phyloP scores from a whole-genome alignment of 2,113 vertebrate genomes.

The Buteo buteo region DNA sequence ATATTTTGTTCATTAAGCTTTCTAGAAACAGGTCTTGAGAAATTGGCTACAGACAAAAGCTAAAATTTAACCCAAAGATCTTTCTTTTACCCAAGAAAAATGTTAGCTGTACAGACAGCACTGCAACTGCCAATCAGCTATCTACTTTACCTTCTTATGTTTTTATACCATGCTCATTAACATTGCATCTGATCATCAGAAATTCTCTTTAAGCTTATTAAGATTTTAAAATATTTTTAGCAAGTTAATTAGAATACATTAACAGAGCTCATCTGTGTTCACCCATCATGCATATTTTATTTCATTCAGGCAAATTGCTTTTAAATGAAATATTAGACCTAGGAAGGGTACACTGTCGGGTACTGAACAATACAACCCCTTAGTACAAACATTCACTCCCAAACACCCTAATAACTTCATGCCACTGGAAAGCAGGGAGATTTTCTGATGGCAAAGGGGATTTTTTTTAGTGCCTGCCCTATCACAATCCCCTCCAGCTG shows the following conservation, averaged over 20 bases:
- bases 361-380: constrained; percentile 17
- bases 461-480: background rate
- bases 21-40: background rate
- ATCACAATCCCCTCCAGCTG: background rate
- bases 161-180: constrained; percentile 58
- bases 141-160: constrained; percentile 29
- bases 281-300: constrained; percentile 68
- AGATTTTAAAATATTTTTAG: constrained; percentile 71
- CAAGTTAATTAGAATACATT: constrained; percentile 70
- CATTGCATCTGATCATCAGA: constrained; percentile 62
- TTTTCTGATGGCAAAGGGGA: background rate
- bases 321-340: constrained; percentile 50
- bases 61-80: background rate
- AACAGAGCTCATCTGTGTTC: constrained; percentile 65
- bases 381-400: background rate
- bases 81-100: background rate
- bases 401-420: background rate
- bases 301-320: constrained; percentile 62
- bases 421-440: background rate
- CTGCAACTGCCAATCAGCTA: constrained; percentile 25
- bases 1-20: constrained; percentile 1
- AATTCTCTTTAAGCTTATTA: constrained; percentile 67
- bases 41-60: constrained; percentile 12
- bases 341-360: background rate
- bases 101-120: background rate